Base-by-base conservation (phyloP, 2,113 vertebrate species). In the Chloroceryle aenea region DNA sequence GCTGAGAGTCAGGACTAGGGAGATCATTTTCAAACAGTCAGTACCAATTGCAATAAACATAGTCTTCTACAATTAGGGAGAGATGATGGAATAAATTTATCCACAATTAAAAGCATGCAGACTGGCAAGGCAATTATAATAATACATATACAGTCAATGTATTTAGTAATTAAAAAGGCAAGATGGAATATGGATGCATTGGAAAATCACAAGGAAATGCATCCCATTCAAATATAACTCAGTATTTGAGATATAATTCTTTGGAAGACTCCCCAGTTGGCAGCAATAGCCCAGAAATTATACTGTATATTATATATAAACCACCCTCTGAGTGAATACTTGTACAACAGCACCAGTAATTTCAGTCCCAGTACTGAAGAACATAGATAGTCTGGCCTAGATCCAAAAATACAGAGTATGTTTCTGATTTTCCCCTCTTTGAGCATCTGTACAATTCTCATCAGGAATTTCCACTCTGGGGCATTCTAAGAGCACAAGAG, bases 81-180 rank as follows among this genome's bases (percentile, higher is more conserved):
- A 92, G 75, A 92, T 48, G 47, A 93, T 87, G 58, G 82, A 90
- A 88, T 94, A 93, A 86, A 96, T 96, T 87, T 79, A 93, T 84
- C 76, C 79, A 86, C 68, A 96, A 96, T 96, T 96, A 95, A 92
- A 97, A 90, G 72, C 79, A 86, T 72, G 76, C 23, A 89, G 79
- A 56, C 61, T 96, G 85, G 83, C 47, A 92, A 83, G 17, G 25
- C 40, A 92, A 90, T 95, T 96, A 93, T 89, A 92, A 87, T 94
- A 95, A 94, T 91, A 96, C 72, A 81, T 81, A 96, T 94, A 93
- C 73, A 94, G 92, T 96, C 90, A 90, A 91, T 94, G 93, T 95
- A 96, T 89, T 95, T 79, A 68, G 82, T 96, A 96, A 96, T 96
- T 96, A 97, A 96, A 97, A 93, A 89, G 72, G 85, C 83, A 94